Conservation (phyloP, 1,140 invertebrate genomes). For the Heterodera carotae region DNA sequence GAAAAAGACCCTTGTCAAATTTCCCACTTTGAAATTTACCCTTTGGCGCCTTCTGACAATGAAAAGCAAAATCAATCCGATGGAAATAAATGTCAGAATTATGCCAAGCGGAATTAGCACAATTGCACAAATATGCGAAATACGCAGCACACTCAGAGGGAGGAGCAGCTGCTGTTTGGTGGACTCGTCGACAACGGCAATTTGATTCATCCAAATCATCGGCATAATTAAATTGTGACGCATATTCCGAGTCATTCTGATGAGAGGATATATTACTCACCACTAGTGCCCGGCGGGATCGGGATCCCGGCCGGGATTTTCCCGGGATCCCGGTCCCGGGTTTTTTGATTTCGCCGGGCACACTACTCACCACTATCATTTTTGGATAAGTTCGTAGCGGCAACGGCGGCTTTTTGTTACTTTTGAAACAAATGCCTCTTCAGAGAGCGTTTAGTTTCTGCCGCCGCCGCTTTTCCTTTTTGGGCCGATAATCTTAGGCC, state of each 20-base stretch:
- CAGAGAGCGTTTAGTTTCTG: too few species aligned
- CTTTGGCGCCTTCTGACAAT: background rate
- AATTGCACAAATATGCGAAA: background rate
- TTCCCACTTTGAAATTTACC: background rate
- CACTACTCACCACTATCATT: too few species aligned
- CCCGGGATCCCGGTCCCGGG: too few species aligned
- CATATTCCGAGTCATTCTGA: slow-evolving; percentile 34
- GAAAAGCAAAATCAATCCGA: background rate
- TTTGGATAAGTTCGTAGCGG: too few species aligned
- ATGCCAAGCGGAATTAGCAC: background rate
- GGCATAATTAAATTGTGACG: slow-evolving; percentile 36
- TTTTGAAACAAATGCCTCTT: too few species aligned
- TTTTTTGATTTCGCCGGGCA: too few species aligned
- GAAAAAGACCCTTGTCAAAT: too few species aligned
- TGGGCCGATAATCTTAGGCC: background rate
- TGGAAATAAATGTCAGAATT: background rate
- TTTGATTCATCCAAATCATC: slow-evolving; percentile 51
- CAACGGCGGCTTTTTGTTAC: too few species aligned
- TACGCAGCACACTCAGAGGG: background rate
- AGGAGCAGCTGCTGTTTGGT: slow-evolving; percentile 40
- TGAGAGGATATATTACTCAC: background rate
- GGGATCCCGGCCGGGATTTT: too few species aligned
- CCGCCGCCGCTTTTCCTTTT: background rate
- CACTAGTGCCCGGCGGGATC: too few species aligned
- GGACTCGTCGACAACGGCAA: slow-evolving; percentile 38